Conservation (phyloP, 2,797 vertebrate species). For the Sus cebifrons region DNA sequence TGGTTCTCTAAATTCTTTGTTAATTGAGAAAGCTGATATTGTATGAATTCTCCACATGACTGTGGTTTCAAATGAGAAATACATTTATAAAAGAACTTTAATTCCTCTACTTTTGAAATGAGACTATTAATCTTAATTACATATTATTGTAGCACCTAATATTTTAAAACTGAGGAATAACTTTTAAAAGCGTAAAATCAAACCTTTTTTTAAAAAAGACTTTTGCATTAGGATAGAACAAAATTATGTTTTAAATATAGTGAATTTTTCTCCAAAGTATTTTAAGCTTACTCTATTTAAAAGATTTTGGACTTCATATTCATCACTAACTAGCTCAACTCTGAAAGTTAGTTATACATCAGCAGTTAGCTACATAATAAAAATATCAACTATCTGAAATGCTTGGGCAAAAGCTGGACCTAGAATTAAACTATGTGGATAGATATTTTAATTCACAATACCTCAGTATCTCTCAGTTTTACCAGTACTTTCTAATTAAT, state of each 20-base stretch:
- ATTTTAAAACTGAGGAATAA: conserved; percentile 57
- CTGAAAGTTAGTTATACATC: background rate
- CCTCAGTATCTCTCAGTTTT: conserved; percentile 21
- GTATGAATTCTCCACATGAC: conserved; percentile 47
- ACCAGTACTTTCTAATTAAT: conserved; percentile 7
- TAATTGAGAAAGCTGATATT: conserved; percentile 65
- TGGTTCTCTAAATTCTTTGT: background rate
- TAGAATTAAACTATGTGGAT: background rate
- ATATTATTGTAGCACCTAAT: conserved; percentile 62
- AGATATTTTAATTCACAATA: conserved; percentile 38
- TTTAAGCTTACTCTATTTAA: conserved; percentile 30
- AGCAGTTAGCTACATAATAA: background rate
- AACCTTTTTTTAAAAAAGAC: background rate
- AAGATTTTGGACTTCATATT: background rate
- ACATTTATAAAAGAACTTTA: conserved; percentile 72
- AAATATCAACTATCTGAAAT: background rate
- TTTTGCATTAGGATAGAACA: conserved; percentile 23
- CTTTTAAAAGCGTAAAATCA: conserved; percentile 47
- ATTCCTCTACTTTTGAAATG: conserved; percentile 63
- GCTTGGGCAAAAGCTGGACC: background rate
- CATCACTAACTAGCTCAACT: background rate
- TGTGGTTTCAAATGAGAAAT: conserved; percentile 67
- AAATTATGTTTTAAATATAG: conserved; percentile 37
- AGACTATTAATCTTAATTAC: conserved; percentile 67
- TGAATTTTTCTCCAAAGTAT: background rate